These are phyloP conservation scores for Gymnodraco acuticeps DNA, from an alignment of 2,797 vertebrate species.

Conservation along the genomic window DNA sequence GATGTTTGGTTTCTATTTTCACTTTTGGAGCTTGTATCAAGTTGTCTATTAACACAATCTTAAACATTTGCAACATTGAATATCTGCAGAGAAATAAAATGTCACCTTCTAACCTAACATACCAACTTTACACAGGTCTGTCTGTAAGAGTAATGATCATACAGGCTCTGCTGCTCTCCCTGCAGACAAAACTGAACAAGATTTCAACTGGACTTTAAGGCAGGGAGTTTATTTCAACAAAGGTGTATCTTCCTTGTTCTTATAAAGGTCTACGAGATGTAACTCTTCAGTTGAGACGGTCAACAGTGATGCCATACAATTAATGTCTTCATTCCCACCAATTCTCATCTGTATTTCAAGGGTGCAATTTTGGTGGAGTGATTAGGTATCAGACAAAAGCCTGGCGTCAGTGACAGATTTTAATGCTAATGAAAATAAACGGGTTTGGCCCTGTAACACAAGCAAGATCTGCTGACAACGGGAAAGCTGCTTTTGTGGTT, in stretches of 20 bases:
- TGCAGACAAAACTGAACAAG: slow-evolving; percentile 39
- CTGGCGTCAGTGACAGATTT: slow-evolving; percentile 33
- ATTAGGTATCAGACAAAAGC: slow-evolving; percentile 46
- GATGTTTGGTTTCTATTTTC: neutral
- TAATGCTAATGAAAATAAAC: slow-evolving; percentile 61
- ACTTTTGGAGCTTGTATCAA: neutral
- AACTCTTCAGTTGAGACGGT: slow-evolving; percentile 60
- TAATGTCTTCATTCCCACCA: slow-evolving; percentile 32
- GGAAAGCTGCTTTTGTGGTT: slow-evolving; percentile 58
- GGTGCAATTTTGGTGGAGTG: slow-evolving; percentile 36
- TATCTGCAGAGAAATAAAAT: slow-evolving; percentile 7
- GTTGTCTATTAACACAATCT: neutral
- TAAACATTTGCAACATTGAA: neutral
- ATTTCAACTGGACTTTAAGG: slow-evolving; percentile 11
- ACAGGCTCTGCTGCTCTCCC: neutral
- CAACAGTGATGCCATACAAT: slow-evolving; percentile 56
- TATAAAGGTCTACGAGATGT: slow-evolving; percentile 52
- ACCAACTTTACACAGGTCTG: slow-evolving; percentile 5
- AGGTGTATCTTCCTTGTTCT: slow-evolving; percentile 11
- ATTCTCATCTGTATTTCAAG: slow-evolving; percentile 27
- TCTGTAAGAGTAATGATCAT: neutral
- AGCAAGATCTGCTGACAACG: slow-evolving; percentile 61
- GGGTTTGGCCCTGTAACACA: slow-evolving; percentile 54
- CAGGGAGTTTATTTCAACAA: slow-evolving; percentile 45
- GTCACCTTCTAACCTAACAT: neutral